These are phyloP conservation scores for Heliornis fulica DNA, from an alignment of 2,113 vertebrate species.

Conservation along the genomic window DNA sequence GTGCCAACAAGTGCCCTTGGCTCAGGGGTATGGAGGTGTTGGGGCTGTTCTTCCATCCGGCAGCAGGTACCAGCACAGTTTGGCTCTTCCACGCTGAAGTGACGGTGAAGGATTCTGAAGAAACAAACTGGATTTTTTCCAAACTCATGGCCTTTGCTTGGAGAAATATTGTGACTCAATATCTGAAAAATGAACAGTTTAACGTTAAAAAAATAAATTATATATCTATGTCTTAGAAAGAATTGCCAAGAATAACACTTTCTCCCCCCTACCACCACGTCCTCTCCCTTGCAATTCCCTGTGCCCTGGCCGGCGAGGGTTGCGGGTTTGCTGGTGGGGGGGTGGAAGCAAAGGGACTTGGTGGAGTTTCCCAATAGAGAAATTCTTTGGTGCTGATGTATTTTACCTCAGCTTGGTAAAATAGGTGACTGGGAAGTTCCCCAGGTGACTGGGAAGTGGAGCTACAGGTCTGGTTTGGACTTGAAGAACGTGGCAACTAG, in stretches of 20 bases:
- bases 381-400: neutral
- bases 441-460: neutral
- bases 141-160: neutral
- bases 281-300: neutral
- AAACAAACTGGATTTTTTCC: constrained; percentile 16
- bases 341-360: neutral
- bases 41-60: neutral
- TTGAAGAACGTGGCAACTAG: neutral
- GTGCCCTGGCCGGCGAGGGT: neutral
- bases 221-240: too few species aligned
- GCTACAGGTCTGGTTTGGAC: neutral
- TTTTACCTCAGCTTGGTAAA: neutral
- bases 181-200: constrained; percentile 23
- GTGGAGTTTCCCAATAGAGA: neutral
- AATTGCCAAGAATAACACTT: neutral
- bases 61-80: neutral
- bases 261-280: neutral
- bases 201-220: too few species aligned
- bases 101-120: neutral
- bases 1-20: neutral
- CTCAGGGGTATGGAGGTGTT: accelerated
- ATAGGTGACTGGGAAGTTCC: neutral
- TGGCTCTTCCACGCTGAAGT: neutral
- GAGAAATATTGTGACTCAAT: constrained; percentile 49
- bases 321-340: neutral